Conservation (phyloP, 2,888 invertebrate genomes). For the Anticlea derivata region DNA sequence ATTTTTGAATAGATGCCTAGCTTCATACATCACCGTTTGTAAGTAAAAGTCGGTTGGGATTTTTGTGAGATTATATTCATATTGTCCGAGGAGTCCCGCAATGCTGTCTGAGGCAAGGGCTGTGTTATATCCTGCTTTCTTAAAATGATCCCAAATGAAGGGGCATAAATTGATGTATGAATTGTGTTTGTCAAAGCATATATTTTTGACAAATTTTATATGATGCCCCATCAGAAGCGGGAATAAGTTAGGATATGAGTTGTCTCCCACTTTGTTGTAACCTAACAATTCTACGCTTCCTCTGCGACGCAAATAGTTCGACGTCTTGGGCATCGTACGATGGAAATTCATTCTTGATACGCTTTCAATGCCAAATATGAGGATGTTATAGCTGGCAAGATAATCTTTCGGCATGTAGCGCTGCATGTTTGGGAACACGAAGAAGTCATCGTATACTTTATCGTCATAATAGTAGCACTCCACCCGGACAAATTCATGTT, state of each 20-base stretch:
- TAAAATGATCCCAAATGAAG: slow-evolving; percentile 92
- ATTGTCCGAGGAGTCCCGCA: slow-evolving; percentile 44
- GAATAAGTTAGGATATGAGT: slow-evolving; percentile 94
- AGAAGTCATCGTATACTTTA: slow-evolving; percentile 43
- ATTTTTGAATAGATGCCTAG: slow-evolving; percentile 84
- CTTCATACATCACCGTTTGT: slow-evolving; percentile 87
- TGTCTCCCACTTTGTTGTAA: slow-evolving; percentile 96
- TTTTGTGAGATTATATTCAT: slow-evolving; percentile 74
- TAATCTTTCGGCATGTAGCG: not conserved
- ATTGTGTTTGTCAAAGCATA: slow-evolving; percentile 5
- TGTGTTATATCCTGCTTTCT: slow-evolving; percentile 87
- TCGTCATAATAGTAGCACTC: slow-evolving; percentile 85
- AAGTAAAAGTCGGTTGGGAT: slow-evolving; percentile 93
- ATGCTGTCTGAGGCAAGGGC: slow-evolving; percentile 91
- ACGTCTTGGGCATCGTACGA: slow-evolving; percentile 90
- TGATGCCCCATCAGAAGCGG: slow-evolving; percentile 89
- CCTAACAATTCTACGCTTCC: slow-evolving; percentile 90
- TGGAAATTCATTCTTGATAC: slow-evolving; percentile 92
- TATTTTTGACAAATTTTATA: slow-evolving; percentile 78
- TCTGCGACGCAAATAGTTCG: slow-evolving; percentile 80
- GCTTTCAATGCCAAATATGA: slow-evolving; percentile 92
- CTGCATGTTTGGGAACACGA: slow-evolving; percentile 33
- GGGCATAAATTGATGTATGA: slow-evolving; percentile 84
- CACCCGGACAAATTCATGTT: slow-evolving; percentile 50
- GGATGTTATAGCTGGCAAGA: slow-evolving; percentile 80